Conservation (phyloP, 2,888 invertebrate genomes). For the Dryocosmus kuriphilus region DNA sequence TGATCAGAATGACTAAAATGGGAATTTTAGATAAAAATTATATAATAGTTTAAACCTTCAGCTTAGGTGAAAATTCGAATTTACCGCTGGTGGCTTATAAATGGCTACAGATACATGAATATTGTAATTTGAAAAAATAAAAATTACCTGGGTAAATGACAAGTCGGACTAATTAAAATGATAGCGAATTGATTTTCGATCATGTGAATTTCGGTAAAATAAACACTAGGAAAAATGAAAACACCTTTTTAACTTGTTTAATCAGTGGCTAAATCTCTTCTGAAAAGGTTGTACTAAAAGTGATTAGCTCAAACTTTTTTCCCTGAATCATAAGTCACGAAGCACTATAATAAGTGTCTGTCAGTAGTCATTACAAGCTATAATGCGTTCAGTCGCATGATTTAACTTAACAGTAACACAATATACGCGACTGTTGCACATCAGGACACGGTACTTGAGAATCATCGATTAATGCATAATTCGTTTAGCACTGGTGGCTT, state of each 20-base stretch:
- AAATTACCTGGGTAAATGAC: too few relatives aligned
- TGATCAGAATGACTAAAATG: too few relatives aligned
- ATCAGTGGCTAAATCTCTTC: neutral
- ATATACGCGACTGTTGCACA: conserved; percentile 28
- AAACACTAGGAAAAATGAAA: too few relatives aligned
- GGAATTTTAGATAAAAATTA: too few relatives aligned
- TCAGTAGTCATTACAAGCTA: conserved; percentile 21
- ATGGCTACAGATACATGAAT: too few relatives aligned
- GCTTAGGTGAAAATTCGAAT: too few relatives aligned
- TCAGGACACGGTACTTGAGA: conserved; percentile 9
- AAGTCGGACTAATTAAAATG: too few relatives aligned
- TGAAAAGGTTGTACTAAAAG: neutral
- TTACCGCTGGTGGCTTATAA: too few relatives aligned
- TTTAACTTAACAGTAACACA: neutral
- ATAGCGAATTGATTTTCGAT: too few relatives aligned
- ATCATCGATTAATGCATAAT: conserved; percentile 34
- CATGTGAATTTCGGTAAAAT: too few relatives aligned
- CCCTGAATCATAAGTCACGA: neutral
- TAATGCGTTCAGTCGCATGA: neutral
- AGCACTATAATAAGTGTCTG: neutral
- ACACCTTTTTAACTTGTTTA: neutral
- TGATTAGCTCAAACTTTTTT: neutral
- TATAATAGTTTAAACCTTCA: too few relatives aligned
- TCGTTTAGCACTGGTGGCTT: conserved; percentile 28
- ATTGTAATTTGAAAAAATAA: too few relatives aligned